A percentile compares a stretch with the other conserved stretches of the same genome.
Evolutionary conservation across 2,888 invertebrate species (phyloP).

Genomic region (Geophilus truncorum): DNA sequence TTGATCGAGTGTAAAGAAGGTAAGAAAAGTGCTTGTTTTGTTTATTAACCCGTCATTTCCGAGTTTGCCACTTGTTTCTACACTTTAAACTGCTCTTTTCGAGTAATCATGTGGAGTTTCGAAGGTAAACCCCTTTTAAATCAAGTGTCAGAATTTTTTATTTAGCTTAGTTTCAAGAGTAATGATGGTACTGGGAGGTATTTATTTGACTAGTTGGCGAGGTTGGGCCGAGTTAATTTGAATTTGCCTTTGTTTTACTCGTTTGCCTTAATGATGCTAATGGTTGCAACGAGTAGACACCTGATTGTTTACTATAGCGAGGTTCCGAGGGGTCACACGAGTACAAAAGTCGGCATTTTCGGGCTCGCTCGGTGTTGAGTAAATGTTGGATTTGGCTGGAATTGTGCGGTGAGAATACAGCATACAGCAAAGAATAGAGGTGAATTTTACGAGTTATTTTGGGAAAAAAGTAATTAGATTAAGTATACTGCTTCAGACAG

Average conservation of each 20-base stretch:
- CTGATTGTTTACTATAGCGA: background rate
- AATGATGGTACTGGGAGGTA: background rate
- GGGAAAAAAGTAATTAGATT: background rate
- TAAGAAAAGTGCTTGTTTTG: background rate
- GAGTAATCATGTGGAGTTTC: background rate
- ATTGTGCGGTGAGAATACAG: background rate
- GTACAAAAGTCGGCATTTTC: background rate
- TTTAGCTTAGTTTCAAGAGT: background rate
- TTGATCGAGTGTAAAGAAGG: constrained; percentile 5
- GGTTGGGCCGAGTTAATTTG: background rate
- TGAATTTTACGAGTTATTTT: background rate
- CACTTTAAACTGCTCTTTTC: background rate
- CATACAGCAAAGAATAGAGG: background rate
- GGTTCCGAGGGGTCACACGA: background rate
- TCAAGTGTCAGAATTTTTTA: background rate
- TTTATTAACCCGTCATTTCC: background rate
- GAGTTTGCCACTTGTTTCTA: background rate
- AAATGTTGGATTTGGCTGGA: background rate
- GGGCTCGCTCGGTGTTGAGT: background rate
- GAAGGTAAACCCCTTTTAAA: background rate
- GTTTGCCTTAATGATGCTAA: background rate
- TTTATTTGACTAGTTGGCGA: background rate
- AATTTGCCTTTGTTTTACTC: background rate
- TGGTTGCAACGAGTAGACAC: background rate
- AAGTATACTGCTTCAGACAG: background rate